Evolutionary conservation across 2,113 vertebrate species (phyloP), one percentile per base, ranked within the genome.

Genomic region (Bagarius yarrelli): DNA sequence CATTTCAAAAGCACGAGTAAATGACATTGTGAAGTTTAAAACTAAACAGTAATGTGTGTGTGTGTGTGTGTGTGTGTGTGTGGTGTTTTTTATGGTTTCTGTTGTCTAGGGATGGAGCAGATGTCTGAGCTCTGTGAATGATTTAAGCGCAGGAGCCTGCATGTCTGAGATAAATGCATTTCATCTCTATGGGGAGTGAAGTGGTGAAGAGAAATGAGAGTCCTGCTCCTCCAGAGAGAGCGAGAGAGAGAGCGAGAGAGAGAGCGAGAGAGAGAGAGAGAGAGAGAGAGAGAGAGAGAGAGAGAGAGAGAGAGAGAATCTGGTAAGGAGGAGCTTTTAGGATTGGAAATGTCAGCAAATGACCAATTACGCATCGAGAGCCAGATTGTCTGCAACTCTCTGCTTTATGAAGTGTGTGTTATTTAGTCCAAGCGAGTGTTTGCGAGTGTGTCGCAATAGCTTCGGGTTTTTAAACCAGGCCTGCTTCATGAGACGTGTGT

Each of bases 71-170:
- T 67, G 36, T 40, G 36, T 40, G 36, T 40, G 36, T 40, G 30
- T 32, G 27, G 82, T 70, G 67, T 34, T 80, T 84, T 84, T 85
- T 78, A 79, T 81, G 71, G 80, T 81, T 66, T 83, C 61, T 77
- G 57, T 84, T 81, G 64, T 79, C 76, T 83, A 56, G 73, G 70
- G 66, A 74, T 74, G 81, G 78, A 79, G 77, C 82, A 83, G 81
- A 83, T 86, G 83, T 85, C 74, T 83, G 73, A 56, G 75, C 18
- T 76, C 78, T 85, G 76, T 87, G 85, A 85, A 72, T 87, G 83
- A 87, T 86, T 84, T 84, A 86, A 64, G 61, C 78, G 57, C 80
- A 78, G 85, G 83, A 86, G 83, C 63, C 83, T 84, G 81, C 21
- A 59, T 81, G 83, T 87, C 81, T 78, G 82, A 78, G 83, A 74